phyloP scores from a whole-genome alignment of 2,888 invertebrate genomes.

The Eledone cirrhosa region DNA sequence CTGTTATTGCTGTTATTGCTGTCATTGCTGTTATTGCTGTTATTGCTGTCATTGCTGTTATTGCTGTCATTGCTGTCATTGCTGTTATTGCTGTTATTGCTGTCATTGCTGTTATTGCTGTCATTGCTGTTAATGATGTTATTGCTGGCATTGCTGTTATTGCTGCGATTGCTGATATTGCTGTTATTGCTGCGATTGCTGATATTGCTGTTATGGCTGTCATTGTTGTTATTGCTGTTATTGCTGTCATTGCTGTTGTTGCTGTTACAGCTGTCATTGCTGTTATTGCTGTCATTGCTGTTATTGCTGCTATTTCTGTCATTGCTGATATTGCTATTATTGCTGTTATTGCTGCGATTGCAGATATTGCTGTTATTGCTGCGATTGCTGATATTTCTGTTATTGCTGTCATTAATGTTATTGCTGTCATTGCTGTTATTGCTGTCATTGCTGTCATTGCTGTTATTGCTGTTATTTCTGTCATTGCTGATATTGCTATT shows the following conservation, averaged over 20 bases:
- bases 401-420: too few relatives aligned
- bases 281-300: too few relatives aligned
- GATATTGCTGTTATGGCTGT: conserved; percentile 3
- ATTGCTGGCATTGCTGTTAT: too few relatives aligned
- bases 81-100: conserved; percentile 9
- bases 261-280: too few relatives aligned
- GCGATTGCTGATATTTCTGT: too few relatives aligned
- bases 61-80: neutral
- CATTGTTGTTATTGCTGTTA: neutral
- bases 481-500: too few relatives aligned
- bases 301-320: too few relatives aligned
- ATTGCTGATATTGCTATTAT: too few relatives aligned
- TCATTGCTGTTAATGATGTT: neutral
- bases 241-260: too few relatives aligned
- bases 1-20: conserved; percentile 10
- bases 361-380: too few relatives aligned
- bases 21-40: conserved; percentile 4
- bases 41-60: neutral
- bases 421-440: neutral
- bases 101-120: neutral
- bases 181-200: too few relatives aligned
- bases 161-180: too few relatives aligned
- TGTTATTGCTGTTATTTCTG: conserved; percentile 31
- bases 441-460: conserved; percentile 30
- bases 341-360: conserved; percentile 6